These are phyloP conservation scores for Rhegmatorhina hoffmannsi DNA, from an alignment of 2,113 vertebrate species.

Conservation along the genomic window DNA sequence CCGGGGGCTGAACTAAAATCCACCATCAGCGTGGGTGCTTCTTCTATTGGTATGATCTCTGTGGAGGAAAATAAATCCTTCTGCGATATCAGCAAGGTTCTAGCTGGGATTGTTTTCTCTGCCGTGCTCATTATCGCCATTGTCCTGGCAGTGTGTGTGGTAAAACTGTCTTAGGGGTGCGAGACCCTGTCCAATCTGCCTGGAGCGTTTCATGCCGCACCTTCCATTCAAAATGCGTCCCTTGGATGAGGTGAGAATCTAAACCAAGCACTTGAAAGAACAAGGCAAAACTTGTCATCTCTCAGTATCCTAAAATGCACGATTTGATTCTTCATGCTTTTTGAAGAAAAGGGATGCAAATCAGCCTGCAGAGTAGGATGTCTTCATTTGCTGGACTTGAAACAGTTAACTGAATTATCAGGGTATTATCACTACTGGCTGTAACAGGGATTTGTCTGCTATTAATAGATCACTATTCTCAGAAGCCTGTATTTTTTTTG, in stretches of 20 bases:
- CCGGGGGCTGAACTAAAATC: constrained; percentile 91
- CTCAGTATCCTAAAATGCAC: neutral
- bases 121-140: constrained; percentile 86
- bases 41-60: constrained; percentile 85
- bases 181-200: neutral
- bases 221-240: neutral
- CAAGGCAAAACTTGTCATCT: constrained; percentile 4
- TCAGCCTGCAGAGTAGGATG: neutral
- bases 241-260: neutral
- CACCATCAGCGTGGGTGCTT: constrained; percentile 83
- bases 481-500: constrained; percentile 47
- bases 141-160: constrained; percentile 88
- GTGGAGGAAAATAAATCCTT: constrained; percentile 82
- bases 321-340: neutral
- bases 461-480: constrained; percentile 72
- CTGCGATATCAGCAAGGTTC: constrained; percentile 79
- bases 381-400: constrained; percentile 13
- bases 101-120: constrained; percentile 86
- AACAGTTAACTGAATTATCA: constrained; percentile 61
- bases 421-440: constrained; percentile 66
- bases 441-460: constrained; percentile 71
- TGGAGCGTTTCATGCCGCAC: neutral
- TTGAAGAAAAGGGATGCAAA: neutral
- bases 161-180: constrained; percentile 83
- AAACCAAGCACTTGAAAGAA: neutral